phyloP scores from a whole-genome alignment of 1,140 invertebrate species.

The Calosoma granatense region DNA sequence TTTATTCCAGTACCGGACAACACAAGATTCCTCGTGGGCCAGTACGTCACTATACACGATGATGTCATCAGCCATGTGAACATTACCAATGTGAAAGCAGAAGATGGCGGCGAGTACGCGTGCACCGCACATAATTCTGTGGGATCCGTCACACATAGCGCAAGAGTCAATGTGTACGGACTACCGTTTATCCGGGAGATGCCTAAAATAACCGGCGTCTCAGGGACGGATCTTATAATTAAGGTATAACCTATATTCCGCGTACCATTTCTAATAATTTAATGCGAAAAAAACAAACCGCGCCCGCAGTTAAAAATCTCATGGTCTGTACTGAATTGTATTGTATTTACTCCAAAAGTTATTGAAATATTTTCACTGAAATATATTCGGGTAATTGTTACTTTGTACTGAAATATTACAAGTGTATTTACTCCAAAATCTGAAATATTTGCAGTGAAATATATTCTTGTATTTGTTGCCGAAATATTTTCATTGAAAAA shows the following conservation, averaged over 20 bases:
- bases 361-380: no score
- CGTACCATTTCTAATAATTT: no score
- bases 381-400: no score
- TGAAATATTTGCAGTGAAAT: no score
- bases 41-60: constrained; percentile 83
- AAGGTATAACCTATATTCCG: constrained; percentile 43
- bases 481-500: no score
- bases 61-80: constrained; percentile 93
- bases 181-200: constrained; percentile 81
- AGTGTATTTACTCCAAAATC: no score
- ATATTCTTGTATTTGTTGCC: no score
- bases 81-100: constrained; percentile 75
- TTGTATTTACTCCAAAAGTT: no score
- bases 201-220: constrained; percentile 83
- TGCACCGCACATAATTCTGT: constrained; percentile 80
- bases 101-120: constrained; percentile 86
- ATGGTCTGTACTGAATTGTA: no score
- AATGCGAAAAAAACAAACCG: no score
- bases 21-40: constrained; percentile 72
- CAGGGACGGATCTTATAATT: constrained; percentile 73
- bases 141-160: constrained; percentile 61
- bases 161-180: constrained; percentile 85
- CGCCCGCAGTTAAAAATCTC: no score
- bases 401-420: no score
- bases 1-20: constrained; percentile 61